Percentiles rank a stretch among this genome's conserved stretches.
phyloP scores from a whole-genome alignment of 2,888 invertebrate genomes.

The Merodon equestris region DNA sequence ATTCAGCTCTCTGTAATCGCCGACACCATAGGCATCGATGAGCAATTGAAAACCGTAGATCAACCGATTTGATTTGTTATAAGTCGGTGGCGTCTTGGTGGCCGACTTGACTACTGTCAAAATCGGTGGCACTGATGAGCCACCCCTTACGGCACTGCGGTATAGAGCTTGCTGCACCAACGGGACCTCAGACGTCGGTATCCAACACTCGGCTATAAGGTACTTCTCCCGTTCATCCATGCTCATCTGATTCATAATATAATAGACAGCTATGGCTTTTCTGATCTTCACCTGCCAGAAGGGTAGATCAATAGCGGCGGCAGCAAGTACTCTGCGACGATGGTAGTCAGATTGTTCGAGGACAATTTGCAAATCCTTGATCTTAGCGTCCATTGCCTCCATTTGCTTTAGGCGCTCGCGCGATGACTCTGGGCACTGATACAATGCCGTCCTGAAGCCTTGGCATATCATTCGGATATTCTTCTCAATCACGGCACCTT shows the following conservation, averaged over 20 bases:
- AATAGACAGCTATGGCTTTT: conserved; percentile 93
- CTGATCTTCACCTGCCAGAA: conserved; percentile 89
- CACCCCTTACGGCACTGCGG: conserved; percentile 88
- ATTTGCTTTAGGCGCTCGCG: conserved; percentile 87
- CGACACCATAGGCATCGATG: conserved; percentile 96
- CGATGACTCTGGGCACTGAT: conserved; percentile 89
- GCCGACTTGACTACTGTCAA: conserved; percentile 81
- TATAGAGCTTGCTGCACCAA: conserved; percentile 86
- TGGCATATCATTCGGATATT: conserved; percentile 90
- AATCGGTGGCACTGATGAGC: conserved; percentile 92
- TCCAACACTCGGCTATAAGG: conserved; percentile 94
- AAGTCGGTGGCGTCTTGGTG: conserved; percentile 92
- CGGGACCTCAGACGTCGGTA: conserved; percentile 85
- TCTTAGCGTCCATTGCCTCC: conserved; percentile 85
- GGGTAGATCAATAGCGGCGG: conserved; percentile 70
- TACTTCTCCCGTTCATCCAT: conserved; percentile 91
- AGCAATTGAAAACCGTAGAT: conserved; percentile 89
- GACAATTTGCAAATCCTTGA: conserved; percentile 86
- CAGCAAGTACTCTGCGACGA: conserved; percentile 83
- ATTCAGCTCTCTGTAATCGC: conserved; percentile 94
- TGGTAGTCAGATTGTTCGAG: conserved; percentile 88
- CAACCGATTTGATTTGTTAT: conserved; percentile 93
- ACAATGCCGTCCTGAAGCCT: conserved; percentile 90
- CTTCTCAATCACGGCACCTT: conserved; percentile 88
- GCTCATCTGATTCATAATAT: conserved; percentile 92